Evolutionary conservation across 2,797 vertebrate species (phyloP).

Genomic region (Cryptoprocta ferox): DNA sequence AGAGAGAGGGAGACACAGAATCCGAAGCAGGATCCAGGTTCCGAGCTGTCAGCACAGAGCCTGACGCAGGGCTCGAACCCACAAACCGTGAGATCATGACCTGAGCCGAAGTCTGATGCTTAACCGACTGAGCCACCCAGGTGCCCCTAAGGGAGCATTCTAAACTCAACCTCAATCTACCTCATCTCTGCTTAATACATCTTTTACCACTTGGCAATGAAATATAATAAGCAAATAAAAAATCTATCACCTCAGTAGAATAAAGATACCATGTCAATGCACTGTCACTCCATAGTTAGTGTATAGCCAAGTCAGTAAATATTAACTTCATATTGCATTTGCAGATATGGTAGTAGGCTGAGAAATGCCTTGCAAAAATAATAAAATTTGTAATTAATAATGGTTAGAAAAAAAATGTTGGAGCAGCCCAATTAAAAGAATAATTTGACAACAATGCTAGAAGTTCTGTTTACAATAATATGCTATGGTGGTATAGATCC

Average conservation of each 20-base stretch:
- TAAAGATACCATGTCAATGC: neutral
- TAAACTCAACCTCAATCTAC: neutral
- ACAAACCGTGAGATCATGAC: too few relatives aligned
- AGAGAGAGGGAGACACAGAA: too few relatives aligned
- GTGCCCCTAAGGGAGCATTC: neutral
- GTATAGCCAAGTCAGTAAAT: neutral
- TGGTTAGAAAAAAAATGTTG: neutral
- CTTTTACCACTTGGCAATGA: neutral
- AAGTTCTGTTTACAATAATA: neutral
- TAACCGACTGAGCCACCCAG: too few relatives aligned
- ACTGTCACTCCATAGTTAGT: neutral
- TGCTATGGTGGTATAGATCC: neutral
- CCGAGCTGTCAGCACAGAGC: too few relatives aligned
- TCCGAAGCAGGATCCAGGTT: too few relatives aligned
- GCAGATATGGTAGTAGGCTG: neutral
- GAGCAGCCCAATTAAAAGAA: neutral
- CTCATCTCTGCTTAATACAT: neutral
- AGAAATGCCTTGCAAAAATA: neutral
- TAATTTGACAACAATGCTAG: neutral
- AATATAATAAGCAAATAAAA: slow-evolving; percentile 31
- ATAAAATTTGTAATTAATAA: neutral
- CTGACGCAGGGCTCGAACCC: too few relatives aligned
- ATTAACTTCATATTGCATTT: slow-evolving; percentile 10
- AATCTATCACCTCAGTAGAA: neutral
- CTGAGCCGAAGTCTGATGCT: too few relatives aligned